These are phyloP conservation scores for Colletes latitarsis DNA, from an alignment of 1,140 invertebrate species.

Conservation along the genomic window DNA sequence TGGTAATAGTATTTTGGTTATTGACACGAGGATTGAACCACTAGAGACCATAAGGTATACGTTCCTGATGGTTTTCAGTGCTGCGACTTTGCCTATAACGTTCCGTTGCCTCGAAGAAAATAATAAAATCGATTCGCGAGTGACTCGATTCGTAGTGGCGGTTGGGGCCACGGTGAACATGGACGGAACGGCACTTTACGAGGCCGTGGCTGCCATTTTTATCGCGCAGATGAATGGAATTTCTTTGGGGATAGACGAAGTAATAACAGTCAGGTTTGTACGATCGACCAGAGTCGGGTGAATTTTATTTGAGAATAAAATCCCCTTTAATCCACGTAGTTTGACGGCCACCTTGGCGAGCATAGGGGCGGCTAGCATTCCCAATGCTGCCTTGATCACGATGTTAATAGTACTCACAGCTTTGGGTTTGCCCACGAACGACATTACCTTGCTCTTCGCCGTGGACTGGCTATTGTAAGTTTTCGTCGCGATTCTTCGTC, in stretches of 20 bases:
- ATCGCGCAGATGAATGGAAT: conserved; percentile 87
- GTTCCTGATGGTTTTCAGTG: conserved; percentile 77
- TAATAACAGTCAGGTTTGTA: conserved; percentile 83
- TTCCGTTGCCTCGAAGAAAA: conserved; percentile 90
- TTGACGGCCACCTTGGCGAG: conserved; percentile 89
- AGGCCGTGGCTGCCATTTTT: conserved; percentile 87
- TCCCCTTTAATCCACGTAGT: conserved; percentile 72
- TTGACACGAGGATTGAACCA: too few species aligned
- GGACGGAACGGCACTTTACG: conserved; percentile 89
- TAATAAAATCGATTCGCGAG: conserved; percentile 86
- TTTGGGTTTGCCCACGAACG: conserved; percentile 86
- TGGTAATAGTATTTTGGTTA: too few species aligned
- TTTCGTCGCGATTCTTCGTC: neutral
- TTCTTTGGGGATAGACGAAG: conserved; percentile 82
- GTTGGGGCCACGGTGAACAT: conserved; percentile 87
- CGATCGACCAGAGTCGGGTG: neutral
- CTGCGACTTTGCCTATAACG: conserved; percentile 88
- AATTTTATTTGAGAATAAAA: too few species aligned
- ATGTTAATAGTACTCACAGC: conserved; percentile 90
- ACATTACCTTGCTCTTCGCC: conserved; percentile 87
- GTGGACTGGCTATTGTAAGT: conserved; percentile 90
- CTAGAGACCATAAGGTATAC: neutral
- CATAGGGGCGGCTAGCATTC: conserved; percentile 90
- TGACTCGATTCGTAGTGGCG: conserved; percentile 86
- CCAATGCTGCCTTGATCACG: conserved; percentile 88